phyloP scores from a whole-genome alignment of 2,797 vertebrate genomes.

The Falco peregrinus region DNA sequence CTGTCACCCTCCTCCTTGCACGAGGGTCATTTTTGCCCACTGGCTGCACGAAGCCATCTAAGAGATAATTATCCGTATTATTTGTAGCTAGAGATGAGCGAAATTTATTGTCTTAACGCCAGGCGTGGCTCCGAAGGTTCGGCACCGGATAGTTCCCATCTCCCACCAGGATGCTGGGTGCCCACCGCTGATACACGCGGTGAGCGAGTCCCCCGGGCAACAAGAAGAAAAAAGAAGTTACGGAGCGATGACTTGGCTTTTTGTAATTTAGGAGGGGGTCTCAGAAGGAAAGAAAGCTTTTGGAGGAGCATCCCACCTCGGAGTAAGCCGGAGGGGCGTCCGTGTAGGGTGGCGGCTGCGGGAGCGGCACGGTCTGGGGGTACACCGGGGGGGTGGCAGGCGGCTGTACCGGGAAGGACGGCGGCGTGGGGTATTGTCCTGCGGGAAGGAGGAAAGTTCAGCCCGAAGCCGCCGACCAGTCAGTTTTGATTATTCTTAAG shows the following conservation, averaged over 20 bases:
- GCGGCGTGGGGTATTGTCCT: conserved; percentile 91
- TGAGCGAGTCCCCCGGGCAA: not conserved
- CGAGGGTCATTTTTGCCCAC: not conserved
- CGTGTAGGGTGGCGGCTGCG: conserved; percentile 92
- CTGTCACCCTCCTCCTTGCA: not conserved
- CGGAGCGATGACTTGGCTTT: too few species aligned
- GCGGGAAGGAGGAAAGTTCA: conserved; percentile 47
- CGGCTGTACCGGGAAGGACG: conserved; percentile 88
- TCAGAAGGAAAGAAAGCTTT: not conserved
- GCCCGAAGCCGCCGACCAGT: not conserved
- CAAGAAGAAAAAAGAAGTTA: not conserved
- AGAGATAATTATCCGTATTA: too few species aligned
- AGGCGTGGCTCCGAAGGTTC: not conserved
- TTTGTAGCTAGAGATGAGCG: not conserved
- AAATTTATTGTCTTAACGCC: not conserved
- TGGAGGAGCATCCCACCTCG: conserved; percentile 76
- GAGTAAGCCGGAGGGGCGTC: conserved; percentile 94
- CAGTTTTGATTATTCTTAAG: too few species aligned
- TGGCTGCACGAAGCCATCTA: not conserved
- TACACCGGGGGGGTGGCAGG: conserved; percentile 84
- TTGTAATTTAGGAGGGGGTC: not conserved
- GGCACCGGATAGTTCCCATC: not conserved
- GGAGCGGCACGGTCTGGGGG: conserved; percentile 88
- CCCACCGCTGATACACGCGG: not conserved
- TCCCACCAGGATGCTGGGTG: not conserved